Evolutionary conservation across 2,797 vertebrate genomes (phyloP).

Genomic region (Phoxinus dragarum): DNA sequence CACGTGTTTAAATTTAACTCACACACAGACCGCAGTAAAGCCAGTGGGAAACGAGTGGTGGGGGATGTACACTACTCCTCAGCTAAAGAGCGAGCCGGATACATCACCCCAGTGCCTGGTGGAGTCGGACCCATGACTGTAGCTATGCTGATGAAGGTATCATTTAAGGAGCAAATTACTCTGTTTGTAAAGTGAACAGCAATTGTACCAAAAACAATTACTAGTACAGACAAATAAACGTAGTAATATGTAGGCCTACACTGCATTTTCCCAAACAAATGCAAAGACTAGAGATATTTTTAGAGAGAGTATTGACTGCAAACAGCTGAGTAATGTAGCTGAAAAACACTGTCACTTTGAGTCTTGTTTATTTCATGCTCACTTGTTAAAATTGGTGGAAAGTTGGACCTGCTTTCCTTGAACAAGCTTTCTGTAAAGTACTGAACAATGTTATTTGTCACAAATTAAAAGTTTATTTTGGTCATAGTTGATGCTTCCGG

Average conservation of each 20-base stretch:
- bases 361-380: neutral
- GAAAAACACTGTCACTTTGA: neutral
- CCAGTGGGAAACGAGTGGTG: constrained; percentile 85
- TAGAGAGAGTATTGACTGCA: neutral
- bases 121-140: constrained; percentile 97
- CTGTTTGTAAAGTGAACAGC: neutral
- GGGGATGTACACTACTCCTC: constrained; percentile 89
- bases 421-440: neutral
- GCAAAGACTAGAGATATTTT: neutral
- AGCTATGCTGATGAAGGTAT: constrained; percentile 94
- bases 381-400: neutral
- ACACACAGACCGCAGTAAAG: constrained; percentile 81
- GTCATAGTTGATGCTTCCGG: neutral
- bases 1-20: neutral
- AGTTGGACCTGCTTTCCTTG: neutral
- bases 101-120: constrained; percentile 93
- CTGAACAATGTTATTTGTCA: neutral
- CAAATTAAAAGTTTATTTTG: neutral
- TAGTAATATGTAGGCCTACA: neutral
- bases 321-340: neutral
- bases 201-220: neutral
- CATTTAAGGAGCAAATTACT: neutral
- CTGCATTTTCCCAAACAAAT: neutral
- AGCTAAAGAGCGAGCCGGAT: constrained; percentile 85
- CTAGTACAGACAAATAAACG: neutral